These are phyloP conservation scores for Toxotes lorentzi DNA, from an alignment of 2,797 vertebrate genomes.

Conservation along the genomic window DNA sequence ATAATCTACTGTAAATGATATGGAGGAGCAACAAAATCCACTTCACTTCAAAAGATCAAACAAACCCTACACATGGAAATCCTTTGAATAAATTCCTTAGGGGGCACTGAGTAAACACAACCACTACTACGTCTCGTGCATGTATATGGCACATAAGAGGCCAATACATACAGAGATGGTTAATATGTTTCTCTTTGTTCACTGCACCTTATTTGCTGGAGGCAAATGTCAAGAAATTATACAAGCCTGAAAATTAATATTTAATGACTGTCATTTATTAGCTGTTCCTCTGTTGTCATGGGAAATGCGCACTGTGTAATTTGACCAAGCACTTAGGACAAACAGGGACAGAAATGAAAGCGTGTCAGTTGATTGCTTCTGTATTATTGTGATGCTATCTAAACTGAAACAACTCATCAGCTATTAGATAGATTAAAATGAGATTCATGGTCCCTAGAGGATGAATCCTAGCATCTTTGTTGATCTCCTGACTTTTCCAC, in stretches of 20 bases:
- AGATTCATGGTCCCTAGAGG: neutral
- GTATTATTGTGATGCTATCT: conserved; percentile 5
- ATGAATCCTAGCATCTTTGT: neutral
- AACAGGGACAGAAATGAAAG: conserved; percentile 2
- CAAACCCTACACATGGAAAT: conserved; percentile 30
- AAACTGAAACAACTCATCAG: neutral
- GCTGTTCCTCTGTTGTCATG: conserved; percentile 42
- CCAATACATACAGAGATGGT: conserved; percentile 10
- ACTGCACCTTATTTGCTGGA: conserved; percentile 49
- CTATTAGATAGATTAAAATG: neutral
- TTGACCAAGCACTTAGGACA: conserved; percentile 14
- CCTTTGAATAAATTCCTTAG: conserved; percentile 47
- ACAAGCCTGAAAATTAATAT: conserved; percentile 63
- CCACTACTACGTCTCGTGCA: conserved; percentile 31
- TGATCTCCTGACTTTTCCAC: neutral
- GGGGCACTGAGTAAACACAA: conserved; percentile 31
- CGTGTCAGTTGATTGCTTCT: neutral
- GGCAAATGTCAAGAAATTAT: conserved; percentile 61
- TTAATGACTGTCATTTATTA: conserved; percentile 71
- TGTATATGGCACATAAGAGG: neutral
- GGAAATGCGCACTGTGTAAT: conserved; percentile 40
- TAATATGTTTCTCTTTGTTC: conserved; percentile 62
- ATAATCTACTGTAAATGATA: conserved; percentile 21
- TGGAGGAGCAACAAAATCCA: conserved; percentile 26
- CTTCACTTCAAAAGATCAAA: conserved; percentile 56